Percentiles rank a stretch among this genome's conserved stretches.
phyloP scores from a whole-genome alignment of 2,888 invertebrate species.

The Heliconius charithonia region DNA sequence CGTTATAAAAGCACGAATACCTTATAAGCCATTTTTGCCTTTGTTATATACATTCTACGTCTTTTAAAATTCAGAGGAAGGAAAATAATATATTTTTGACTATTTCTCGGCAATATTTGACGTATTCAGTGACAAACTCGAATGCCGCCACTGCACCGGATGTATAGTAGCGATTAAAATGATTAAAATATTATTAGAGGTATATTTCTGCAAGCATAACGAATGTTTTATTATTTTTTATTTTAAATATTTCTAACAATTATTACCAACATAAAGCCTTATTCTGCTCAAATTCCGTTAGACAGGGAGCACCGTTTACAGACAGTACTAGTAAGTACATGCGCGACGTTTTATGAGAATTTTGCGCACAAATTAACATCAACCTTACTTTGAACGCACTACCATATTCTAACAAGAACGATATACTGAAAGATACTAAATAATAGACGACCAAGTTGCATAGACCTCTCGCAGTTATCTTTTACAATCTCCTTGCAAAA shows the following conservation, averaged over 20 bases:
- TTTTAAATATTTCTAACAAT: too few relatives aligned
- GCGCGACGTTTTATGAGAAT: too few relatives aligned
- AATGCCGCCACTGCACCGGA: background rate
- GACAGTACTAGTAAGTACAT: too few relatives aligned
- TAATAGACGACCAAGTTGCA: constrained; percentile 55
- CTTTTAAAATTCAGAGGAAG: background rate
- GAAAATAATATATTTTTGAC: background rate
- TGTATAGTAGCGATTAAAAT: background rate
- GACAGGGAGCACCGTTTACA: too few relatives aligned
- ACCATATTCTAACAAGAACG: constrained; percentile 51
- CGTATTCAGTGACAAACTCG: background rate
- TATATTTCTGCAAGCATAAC: background rate
- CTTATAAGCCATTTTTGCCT: background rate
- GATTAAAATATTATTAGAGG: background rate
- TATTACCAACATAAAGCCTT: too few relatives aligned
- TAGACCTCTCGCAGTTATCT: constrained; percentile 52
- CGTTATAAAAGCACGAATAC: background rate
- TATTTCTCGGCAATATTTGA: background rate
- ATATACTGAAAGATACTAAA: constrained; percentile 59
- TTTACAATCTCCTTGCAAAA: constrained; percentile 47
- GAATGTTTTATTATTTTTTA: background rate
- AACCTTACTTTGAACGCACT: constrained; percentile 7
- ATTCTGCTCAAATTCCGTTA: too few relatives aligned
- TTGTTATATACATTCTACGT: background rate
- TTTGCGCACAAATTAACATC: constrained; percentile 9